These are phyloP conservation scores for Pseudomugil gertrudae DNA, from an alignment of 2,797 vertebrate genomes.

Conservation along the genomic window DNA sequence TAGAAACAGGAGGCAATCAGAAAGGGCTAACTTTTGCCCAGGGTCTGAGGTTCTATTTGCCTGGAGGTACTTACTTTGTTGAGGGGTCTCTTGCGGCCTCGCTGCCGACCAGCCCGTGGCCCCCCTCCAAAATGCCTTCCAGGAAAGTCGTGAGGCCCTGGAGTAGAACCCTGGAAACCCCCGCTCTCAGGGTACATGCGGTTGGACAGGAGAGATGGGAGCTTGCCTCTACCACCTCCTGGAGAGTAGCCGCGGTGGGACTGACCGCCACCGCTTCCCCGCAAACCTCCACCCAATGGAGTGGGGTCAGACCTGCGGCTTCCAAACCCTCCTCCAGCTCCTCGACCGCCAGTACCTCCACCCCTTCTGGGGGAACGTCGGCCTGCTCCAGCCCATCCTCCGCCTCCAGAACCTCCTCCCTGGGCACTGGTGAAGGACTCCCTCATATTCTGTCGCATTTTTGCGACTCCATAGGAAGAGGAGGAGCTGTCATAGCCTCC, in stretches of 20 bases:
- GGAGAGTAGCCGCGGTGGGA: slow-evolving; percentile 81
- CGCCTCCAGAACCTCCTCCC: slow-evolving; percentile 78
- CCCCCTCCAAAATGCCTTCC: slow-evolving; percentile 89
- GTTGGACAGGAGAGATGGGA: slow-evolving; percentile 93
- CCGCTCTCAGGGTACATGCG: slow-evolving; percentile 90
- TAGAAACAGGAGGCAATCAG: slow-evolving; percentile 54
- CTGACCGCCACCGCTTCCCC: slow-evolving; percentile 74
- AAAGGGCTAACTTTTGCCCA: slow-evolving; percentile 59
- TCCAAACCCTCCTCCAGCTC: slow-evolving; percentile 78
- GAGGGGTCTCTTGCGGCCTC: slow-evolving; percentile 89
- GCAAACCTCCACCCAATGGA: slow-evolving; percentile 80
- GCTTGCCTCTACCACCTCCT: slow-evolving; percentile 88
- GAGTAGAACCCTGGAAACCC: slow-evolving; percentile 84
- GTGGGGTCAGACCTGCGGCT: slow-evolving; percentile 84
- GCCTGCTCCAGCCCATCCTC: slow-evolving; percentile 83
- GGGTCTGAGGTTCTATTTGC: slow-evolving; percentile 70
- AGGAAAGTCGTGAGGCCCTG: slow-evolving; percentile 87
- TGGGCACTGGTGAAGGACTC: slow-evolving; percentile 83
- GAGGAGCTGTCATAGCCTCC: slow-evolving; percentile 82
- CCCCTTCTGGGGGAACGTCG: slow-evolving; percentile 84
- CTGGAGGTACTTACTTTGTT: slow-evolving; percentile 88
- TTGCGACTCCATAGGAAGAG: slow-evolving; percentile 85
- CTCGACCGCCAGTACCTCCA: slow-evolving; percentile 76
- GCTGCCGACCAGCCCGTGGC: slow-evolving; percentile 87
- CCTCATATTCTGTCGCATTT: slow-evolving; percentile 84